A percentile compares a stretch with the other conserved stretches of the same genome.
Evolutionary conservation across 2,888 invertebrate genomes (phyloP).

Genomic region (Phengaris alcon): DNA sequence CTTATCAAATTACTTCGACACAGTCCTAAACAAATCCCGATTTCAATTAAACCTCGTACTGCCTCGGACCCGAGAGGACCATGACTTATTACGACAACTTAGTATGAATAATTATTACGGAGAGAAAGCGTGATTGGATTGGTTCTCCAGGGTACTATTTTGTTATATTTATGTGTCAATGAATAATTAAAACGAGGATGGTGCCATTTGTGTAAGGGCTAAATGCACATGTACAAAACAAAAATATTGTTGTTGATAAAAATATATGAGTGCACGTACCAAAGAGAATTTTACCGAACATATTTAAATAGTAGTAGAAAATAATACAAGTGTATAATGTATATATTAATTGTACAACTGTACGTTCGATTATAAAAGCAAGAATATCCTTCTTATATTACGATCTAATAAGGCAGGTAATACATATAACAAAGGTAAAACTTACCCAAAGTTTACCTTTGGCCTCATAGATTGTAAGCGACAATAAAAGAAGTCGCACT

Average conservation of each 20-base stretch:
- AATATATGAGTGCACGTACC: too few relatives aligned
- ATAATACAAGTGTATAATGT: not conserved
- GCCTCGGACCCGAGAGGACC: constrained; percentile 62
- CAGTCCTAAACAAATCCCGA: constrained; percentile 78
- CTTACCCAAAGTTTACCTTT: constrained; percentile 34
- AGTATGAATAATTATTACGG: constrained; percentile 66
- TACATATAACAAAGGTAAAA: constrained; percentile 24
- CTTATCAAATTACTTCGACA: constrained; percentile 70
- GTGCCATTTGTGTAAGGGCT: not conserved
- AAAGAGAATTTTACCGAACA: too few relatives aligned
- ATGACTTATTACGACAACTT: constrained; percentile 72
- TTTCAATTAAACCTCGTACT: constrained; percentile 73
- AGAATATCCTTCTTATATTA: not conserved
- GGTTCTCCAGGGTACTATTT: constrained; percentile 49
- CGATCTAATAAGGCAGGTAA: not conserved
- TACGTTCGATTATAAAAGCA: not conserved
- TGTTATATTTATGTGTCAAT: not conserved
- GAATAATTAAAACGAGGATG: not conserved
- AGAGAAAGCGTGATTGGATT: constrained; percentile 56
- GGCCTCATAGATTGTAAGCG: constrained; percentile 70
- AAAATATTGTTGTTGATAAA: too few relatives aligned
- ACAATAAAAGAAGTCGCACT: constrained; percentile 72
- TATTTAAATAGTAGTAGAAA: too few relatives aligned
- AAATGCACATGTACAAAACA: not conserved
- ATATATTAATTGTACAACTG: not conserved